Evolutionary conservation across 2,888 invertebrate species (phyloP).

Genomic region (Hartigia nigra): DNA sequence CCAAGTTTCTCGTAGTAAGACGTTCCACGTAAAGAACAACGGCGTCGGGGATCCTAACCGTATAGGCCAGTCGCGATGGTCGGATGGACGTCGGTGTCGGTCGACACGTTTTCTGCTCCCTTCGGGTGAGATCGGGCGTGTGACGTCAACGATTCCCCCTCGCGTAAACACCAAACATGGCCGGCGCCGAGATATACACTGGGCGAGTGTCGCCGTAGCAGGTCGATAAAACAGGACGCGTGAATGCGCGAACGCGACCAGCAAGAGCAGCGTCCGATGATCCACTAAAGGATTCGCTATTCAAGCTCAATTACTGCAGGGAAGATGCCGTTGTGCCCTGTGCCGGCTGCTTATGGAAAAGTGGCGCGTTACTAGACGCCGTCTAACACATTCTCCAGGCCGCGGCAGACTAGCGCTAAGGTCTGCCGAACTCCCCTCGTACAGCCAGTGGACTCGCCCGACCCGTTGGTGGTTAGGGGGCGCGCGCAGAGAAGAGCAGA

Average conservation of each 20-base stretch:
- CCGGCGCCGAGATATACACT: constrained; percentile 59
- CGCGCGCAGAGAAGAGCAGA: constrained; percentile 18
- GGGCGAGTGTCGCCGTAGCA: constrained; percentile 27
- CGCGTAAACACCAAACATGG: constrained; percentile 67
- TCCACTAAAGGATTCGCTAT: not conserved
- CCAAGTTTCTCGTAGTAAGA: not conserved
- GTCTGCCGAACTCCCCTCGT: constrained; percentile 59
- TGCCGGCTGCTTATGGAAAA: constrained; percentile 17
- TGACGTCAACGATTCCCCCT: constrained; percentile 64
- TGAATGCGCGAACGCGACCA: constrained; percentile 4
- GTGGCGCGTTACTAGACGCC: constrained; percentile 44
- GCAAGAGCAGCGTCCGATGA: not conserved
- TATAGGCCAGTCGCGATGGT: not conserved
- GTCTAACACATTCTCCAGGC: constrained; percentile 63
- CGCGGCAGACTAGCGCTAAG: constrained; percentile 64
- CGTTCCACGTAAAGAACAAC: not conserved
- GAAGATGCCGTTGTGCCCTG: not conserved
- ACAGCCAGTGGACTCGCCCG: constrained; percentile 63
- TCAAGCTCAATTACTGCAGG: not conserved
- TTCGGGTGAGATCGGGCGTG: constrained; percentile 54
- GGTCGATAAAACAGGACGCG: constrained; percentile 25
- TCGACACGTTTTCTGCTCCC: constrained; percentile 45
- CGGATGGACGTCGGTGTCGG: constrained; percentile 8
- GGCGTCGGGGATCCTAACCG: not conserved
- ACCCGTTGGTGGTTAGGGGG: constrained; percentile 42